Percentiles rank a stretch among this genome's conserved stretches.
Evolutionary conservation across 2,113 vertebrate species (phyloP).

Genomic region (Corythoichthys intestinalis): DNA sequence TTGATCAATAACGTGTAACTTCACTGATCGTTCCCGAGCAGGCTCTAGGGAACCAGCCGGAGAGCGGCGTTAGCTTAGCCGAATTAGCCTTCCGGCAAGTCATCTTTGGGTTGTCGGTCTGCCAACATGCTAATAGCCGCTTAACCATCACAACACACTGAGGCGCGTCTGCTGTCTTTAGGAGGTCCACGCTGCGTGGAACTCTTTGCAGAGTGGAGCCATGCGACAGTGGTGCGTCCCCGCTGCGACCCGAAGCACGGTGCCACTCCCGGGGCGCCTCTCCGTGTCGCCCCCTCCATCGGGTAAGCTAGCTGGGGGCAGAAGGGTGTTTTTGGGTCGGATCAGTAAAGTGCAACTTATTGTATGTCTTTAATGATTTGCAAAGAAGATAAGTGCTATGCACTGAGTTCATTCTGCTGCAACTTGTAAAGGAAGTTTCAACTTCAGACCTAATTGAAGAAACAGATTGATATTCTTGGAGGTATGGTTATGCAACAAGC

Average conservation of each 20-base stretch:
- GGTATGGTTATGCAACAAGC: neutral
- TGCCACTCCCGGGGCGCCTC: conserved; percentile 71
- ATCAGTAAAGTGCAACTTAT: neutral
- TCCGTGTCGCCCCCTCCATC: conserved; percentile 68
- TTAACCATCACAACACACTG: conserved; percentile 44
- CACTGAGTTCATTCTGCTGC: neutral
- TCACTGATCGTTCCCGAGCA: neutral
- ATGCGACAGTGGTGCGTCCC: conserved; percentile 80
- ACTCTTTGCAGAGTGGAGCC: conserved; percentile 47
- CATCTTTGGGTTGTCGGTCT: conserved; percentile 18
- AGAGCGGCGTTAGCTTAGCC: conserved; percentile 51
- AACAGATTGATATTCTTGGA: neutral
- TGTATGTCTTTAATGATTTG: neutral
- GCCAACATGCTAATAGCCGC: conserved; percentile 42
- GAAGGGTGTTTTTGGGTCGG: neutral
- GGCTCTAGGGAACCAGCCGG: conserved; percentile 20
- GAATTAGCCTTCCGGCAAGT: conserved; percentile 22
- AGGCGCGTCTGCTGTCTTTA: conserved; percentile 37
- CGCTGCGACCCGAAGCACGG: conserved; percentile 72
- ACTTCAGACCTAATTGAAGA: neutral
- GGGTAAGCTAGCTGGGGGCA: conserved; percentile 53
- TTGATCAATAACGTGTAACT: neutral
- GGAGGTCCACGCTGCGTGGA: neutral
- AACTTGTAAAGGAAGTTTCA: neutral
- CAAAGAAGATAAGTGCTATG: neutral